A percentile compares a stretch with the other conserved stretches of the same genome.
Evolutionary conservation across 2,888 invertebrate genomes (phyloP).

Genomic region (Eumerus sabulonum): DNA sequence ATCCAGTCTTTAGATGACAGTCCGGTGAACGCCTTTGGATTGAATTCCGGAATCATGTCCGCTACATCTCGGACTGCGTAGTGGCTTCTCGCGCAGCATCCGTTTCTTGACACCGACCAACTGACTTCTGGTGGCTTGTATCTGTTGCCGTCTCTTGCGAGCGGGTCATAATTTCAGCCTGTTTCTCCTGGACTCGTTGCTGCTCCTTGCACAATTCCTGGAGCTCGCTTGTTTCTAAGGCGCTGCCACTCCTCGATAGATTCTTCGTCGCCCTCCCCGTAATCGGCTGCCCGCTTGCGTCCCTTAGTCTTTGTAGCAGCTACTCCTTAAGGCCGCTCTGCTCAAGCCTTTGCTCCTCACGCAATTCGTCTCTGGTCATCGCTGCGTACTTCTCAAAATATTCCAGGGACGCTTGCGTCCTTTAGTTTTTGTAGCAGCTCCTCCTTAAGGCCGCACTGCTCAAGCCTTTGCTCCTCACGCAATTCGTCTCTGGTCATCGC

Average conservation of each 20-base stretch:
- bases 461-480: background rate
- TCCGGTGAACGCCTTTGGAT: background rate
- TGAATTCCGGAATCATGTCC: background rate
- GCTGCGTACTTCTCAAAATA: too few relatives aligned
- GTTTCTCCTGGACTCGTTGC: background rate
- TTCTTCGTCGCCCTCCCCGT: too few relatives aligned
- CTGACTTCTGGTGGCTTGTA: background rate
- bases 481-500: background rate
- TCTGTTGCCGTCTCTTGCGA: background rate
- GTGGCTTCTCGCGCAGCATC: background rate
- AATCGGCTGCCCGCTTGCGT: background rate
- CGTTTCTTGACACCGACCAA: background rate
- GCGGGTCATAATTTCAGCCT: background rate
- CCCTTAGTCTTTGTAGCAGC: background rate
- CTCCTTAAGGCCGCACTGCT: background rate
- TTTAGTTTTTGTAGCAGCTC: background rate
- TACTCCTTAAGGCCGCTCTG: background rate
- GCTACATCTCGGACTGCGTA: constrained; percentile 2
- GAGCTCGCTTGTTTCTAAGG: background rate
- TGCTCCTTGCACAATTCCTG: background rate
- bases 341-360: background rate
- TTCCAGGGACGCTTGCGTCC: too few relatives aligned
- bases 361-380: background rate
- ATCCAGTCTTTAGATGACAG: too few relatives aligned
- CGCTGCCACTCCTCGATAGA: background rate